phyloP scores from a whole-genome alignment of 2,888 invertebrate species.

The Pterobdella sp. region DNA sequence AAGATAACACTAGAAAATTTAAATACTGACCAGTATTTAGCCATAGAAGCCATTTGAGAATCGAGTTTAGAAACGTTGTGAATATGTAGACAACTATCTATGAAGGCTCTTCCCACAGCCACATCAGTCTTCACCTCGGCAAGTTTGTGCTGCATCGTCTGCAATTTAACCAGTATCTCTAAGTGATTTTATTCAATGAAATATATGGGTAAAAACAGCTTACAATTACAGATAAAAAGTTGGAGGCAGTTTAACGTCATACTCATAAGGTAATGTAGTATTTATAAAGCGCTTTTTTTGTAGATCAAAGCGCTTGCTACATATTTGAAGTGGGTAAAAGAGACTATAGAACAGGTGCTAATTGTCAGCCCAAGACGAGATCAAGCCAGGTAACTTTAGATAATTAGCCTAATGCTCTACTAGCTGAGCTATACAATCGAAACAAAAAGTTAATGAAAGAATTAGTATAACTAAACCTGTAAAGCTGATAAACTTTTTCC shows the following conservation, averaged over 20 bases:
- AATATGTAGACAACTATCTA: constrained; percentile 50
- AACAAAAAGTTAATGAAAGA: background rate
- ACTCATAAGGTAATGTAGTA: too few relatives aligned
- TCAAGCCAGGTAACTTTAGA: background rate
- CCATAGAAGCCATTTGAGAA: constrained; percentile 52
- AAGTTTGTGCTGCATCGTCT: constrained; percentile 53
- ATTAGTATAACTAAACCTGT: constrained; percentile 42
- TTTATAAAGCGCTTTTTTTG: too few relatives aligned
- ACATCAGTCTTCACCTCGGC: constrained; percentile 53
- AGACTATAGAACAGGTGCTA: too few relatives aligned
- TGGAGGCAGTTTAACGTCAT: too few relatives aligned
- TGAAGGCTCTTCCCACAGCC: constrained; percentile 49
- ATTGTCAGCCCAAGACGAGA: too few relatives aligned
- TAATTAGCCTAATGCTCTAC: background rate
- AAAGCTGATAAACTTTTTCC: constrained; percentile 50
- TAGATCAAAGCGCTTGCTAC: too few relatives aligned
- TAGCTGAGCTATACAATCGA: background rate
- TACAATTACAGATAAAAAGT: too few relatives aligned
- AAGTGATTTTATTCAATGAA: too few relatives aligned
- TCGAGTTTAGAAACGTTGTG: constrained; percentile 48
- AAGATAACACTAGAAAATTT: background rate
- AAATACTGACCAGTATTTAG: constrained; percentile 50
- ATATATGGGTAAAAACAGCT: too few relatives aligned
- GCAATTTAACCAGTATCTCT: too few relatives aligned
- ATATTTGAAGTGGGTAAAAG: too few relatives aligned